Conservation (phyloP, 2,113 vertebrate species). For the Herpailurus yagouaroundi region DNA sequence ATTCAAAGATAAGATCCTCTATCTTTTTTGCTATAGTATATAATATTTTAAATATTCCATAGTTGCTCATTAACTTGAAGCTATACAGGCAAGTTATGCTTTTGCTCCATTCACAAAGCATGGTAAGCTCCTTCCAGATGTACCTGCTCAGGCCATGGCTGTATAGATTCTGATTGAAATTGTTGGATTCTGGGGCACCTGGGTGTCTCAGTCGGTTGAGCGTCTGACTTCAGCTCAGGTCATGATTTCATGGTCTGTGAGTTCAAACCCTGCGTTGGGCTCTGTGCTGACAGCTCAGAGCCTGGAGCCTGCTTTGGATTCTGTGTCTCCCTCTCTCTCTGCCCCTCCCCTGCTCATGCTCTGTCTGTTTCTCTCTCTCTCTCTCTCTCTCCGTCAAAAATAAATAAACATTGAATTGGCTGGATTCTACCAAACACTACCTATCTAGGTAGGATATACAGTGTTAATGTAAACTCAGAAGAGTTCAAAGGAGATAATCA, state of each 20-base stretch:
- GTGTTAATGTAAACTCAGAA: background rate
- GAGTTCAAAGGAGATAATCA: background rate
- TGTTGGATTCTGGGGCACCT: background rate
- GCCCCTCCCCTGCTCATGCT: no score
- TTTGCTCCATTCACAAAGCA: background rate
- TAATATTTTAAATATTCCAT: background rate
- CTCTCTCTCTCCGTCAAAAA: no score
- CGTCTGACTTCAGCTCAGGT: no score
- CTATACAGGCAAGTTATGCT: background rate
- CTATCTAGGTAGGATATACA: background rate
- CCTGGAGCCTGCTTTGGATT: no score
- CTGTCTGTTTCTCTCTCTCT: no score
- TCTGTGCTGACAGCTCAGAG: no score
- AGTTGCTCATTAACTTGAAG: background rate
- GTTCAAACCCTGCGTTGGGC: no score
- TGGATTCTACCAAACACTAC: background rate
- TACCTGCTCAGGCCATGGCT: background rate
- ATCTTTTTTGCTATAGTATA: background rate
- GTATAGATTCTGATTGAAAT: background rate
- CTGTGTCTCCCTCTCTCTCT: no score
- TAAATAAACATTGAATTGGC: background rate
- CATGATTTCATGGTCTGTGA: no score
- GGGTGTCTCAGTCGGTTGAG: no score
- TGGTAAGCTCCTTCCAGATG: background rate
- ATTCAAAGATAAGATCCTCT: background rate